Conservation (phyloP, 2,888 invertebrate genomes). For the Polymixis flavicincta region DNA sequence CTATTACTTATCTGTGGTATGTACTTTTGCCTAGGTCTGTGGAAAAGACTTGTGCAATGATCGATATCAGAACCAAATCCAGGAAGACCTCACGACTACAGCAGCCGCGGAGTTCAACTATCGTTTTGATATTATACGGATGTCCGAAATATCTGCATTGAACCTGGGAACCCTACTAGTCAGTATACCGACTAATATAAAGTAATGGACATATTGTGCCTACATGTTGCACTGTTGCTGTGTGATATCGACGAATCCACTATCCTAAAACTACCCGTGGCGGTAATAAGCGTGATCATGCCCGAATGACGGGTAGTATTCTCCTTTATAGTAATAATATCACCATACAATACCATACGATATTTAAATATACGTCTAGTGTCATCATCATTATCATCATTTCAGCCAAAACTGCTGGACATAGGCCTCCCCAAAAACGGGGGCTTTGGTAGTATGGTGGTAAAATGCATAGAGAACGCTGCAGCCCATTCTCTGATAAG, state of each 20-base stretch:
- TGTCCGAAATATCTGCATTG: background rate
- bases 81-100: background rate
- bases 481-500: too few species aligned
- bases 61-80: background rate
- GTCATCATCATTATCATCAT: too few species aligned
- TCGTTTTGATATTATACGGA: background rate
- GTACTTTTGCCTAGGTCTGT: background rate
- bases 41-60: background rate
- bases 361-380: background rate
- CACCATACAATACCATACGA: background rate
- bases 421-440: too few species aligned
- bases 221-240: slow-evolving; percentile 14
- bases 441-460: too few species aligned
- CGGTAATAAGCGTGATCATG: background rate
- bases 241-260: slow-evolving; percentile 25
- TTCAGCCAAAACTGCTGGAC: too few species aligned
- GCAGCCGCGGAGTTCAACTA: background rate
- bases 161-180: slow-evolving; percentile 18
- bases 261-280: slow-evolving; percentile 20
- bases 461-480: too few species aligned
- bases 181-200: slow-evolving; percentile 37
- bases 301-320: background rate
- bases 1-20: background rate
- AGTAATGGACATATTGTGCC: slow-evolving; percentile 45
- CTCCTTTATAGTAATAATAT: background rate